These are phyloP conservation scores for Lycaena phlaeas DNA, from an alignment of 2,888 invertebrate genomes.

Conservation along the genomic window DNA sequence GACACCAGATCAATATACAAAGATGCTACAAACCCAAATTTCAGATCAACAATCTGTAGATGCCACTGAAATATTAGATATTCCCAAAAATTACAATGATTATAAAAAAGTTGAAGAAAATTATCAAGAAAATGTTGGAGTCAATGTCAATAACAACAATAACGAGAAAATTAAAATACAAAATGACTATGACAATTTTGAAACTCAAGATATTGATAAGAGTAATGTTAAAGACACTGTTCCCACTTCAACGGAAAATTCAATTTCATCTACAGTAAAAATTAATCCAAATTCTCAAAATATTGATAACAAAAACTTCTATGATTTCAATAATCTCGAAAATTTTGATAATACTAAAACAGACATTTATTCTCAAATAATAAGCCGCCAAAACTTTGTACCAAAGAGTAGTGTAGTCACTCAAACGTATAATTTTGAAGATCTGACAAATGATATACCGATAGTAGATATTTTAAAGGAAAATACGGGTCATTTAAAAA, in stretches of 20 bases:
- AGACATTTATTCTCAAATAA: slow-evolving; percentile 28
- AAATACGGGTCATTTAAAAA: slow-evolving; percentile 7
- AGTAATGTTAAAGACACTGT: too few species aligned
- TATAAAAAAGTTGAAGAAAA: neutral
- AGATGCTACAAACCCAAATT: slow-evolving; percentile 46
- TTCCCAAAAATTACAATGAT: neutral
- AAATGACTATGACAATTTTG: slow-evolving; percentile 3
- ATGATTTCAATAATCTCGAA: slow-evolving; percentile 5
- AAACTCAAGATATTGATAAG: neutral
- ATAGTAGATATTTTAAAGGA: slow-evolving; percentile 16
- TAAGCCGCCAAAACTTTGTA: slow-evolving; percentile 37
- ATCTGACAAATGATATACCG: slow-evolving; percentile 19
- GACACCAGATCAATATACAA: slow-evolving; percentile 54
- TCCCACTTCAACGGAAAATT: neutral
- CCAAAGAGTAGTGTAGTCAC: slow-evolving; percentile 41
- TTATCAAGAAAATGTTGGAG: neutral
- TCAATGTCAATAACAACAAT: neutral
- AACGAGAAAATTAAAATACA: neutral
- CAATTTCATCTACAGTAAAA: neutral
- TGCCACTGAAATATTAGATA: slow-evolving; percentile 18
- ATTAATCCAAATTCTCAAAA: neutral
- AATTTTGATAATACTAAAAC: neutral
- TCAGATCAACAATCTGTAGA: slow-evolving; percentile 26
- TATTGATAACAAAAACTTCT: neutral
- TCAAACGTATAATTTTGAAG: slow-evolving; percentile 43